Evolutionary conservation across 2,888 invertebrate genomes (phyloP), one percentile per base, ranked within the genome.

Genomic region (Drosophila putrida): DNA sequence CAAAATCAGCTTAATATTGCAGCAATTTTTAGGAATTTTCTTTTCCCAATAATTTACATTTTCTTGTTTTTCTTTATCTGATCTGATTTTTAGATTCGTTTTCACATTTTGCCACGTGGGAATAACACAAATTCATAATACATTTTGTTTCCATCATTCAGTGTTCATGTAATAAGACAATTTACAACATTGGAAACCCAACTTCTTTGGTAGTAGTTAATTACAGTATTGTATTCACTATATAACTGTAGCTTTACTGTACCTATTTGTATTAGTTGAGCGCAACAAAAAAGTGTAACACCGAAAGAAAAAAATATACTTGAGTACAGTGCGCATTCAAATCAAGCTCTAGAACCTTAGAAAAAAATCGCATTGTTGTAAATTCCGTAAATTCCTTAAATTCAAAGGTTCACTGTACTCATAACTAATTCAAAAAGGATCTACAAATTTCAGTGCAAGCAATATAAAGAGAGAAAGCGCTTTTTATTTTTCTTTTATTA

Each of bases 371-470:
- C 9, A 9, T 20, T 41, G 20, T 39, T 39, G 20, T 10, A 20
- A 43, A 43, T 25, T n/a, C n/a, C n/a, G n/a, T n/a, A n/a, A n/a
- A n/a, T n/a, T n/a, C n/a, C n/a, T n/a, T n/a, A n/a, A n/a, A n/a
- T n/a, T n/a, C n/a, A n/a, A 53, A 28, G 25, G 47, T 2, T 41
- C 9, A 60, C 46, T 57, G 55, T 60, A 35, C 36, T 15, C 25
- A 25, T 11, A 25, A 49, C 41, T 25, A 20, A 31, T 46, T 27
- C 13, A 71, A 41, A 71, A 38, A 36, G 11, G 9, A 11, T 25
- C 53, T 71, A 71, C 50, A 13, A 41, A 59, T 20, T 50, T 50
- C 13, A 59, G 46, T 55, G 54, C 54, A 71, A 71, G 68, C 53
- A 39, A 60, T 38, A 33, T 13, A 33, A n/a, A 53, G 2, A 44